Conservation (phyloP, 2,113 vertebrate genomes). For the Noctilio leporinus region DNA sequence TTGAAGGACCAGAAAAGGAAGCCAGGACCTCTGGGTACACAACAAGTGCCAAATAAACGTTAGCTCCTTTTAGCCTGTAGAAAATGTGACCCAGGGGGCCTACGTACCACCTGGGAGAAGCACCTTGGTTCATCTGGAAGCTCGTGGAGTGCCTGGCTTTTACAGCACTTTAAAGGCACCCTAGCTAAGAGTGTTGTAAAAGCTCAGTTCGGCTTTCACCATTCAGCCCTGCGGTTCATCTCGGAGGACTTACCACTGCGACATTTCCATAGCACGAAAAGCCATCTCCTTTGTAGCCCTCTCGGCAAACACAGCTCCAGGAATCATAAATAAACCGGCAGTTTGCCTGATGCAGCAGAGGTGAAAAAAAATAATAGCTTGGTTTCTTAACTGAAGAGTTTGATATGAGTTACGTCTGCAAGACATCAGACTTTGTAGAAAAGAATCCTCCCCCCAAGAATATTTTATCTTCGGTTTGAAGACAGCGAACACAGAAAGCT, state of each 20-base stretch:
- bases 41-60: not conserved
- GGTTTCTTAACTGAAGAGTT: not conserved
- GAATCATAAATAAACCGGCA: slow-evolving; percentile 73
- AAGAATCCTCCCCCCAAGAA: too few relatives aligned
- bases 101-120: rapidly evolving
- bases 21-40: not conserved
- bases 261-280: slow-evolving; percentile 85
- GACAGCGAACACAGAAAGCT: not conserved
- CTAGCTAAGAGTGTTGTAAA: not conserved
- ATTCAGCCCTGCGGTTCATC: not conserved
- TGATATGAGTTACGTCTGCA: rapidly evolving
- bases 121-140: not conserved
- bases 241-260: slow-evolving; percentile 78
- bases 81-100: not conserved
- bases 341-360: slow-evolving; percentile 75
- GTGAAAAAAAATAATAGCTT: not conserved
- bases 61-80: not conserved
- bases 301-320: slow-evolving; percentile 88
- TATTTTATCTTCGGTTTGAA: not conserved
- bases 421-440: rapidly evolving
- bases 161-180: not conserved
- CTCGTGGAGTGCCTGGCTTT: not conserved
- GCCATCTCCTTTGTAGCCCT: slow-evolving; percentile 86
- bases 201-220: not conserved
- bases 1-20: not conserved